phyloP scores from a whole-genome alignment of 2,797 vertebrate species.

The Spinus pinus region DNA sequence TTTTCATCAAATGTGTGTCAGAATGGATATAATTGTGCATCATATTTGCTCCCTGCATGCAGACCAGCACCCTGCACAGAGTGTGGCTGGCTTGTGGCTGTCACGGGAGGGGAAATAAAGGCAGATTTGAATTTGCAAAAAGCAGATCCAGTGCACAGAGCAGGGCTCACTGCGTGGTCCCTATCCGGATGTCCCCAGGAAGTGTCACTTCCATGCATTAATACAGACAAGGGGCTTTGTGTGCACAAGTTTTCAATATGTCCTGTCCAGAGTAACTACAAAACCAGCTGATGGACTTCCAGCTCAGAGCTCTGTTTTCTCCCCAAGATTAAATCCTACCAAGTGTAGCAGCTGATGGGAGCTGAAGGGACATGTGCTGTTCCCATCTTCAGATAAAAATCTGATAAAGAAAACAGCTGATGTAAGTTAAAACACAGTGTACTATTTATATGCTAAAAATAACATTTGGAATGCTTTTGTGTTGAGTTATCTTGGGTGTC shows the following conservation, averaged over 20 bases:
- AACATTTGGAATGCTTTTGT: conserved; percentile 53
- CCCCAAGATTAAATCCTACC: conserved; percentile 27
- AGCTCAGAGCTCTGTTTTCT: background rate
- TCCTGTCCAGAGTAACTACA: conserved; percentile 14
- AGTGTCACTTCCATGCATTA: conserved; percentile 42
- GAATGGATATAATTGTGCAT: background rate
- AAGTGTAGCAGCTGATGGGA: conserved; percentile 28
- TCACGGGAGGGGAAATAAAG: background rate
- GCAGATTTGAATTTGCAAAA: background rate
- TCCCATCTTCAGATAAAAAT: conserved; percentile 65
- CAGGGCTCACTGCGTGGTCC: background rate
- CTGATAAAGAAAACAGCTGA: conserved; percentile 65
- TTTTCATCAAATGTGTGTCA: background rate
- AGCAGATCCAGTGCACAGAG: background rate
- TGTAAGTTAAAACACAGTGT: conserved; percentile 55
- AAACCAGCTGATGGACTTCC: conserved; percentile 53
- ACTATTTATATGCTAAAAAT: conserved; percentile 60
- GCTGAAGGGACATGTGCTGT: conserved; percentile 2
- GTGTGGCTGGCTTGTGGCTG: background rate
- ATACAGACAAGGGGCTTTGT: background rate
- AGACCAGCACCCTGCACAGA: background rate
- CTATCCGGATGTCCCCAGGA: conserved; percentile 27
- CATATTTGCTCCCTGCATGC: background rate
- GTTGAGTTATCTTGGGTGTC: conserved; percentile 32
- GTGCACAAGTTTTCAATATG: conserved; percentile 32